phyloP scores from a whole-genome alignment of 2,113 vertebrate genomes.

The Columbina picui region DNA sequence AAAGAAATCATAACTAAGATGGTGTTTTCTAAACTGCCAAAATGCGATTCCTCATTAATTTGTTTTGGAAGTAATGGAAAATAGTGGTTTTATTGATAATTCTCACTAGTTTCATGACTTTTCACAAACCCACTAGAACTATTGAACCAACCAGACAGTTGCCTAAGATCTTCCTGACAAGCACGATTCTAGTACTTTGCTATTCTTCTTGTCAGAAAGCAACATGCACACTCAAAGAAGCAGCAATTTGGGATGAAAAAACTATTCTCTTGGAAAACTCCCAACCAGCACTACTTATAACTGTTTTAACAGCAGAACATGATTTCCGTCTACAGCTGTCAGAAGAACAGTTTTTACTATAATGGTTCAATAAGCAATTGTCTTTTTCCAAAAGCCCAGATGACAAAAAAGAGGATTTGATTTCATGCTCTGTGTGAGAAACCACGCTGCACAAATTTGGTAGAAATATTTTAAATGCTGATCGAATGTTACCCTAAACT shows the following conservation, averaged over 20 bases:
- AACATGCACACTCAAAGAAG: background rate
- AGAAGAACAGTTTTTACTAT: background rate
- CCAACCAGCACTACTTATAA: background rate
- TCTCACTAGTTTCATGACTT: background rate
- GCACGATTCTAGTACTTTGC: background rate
- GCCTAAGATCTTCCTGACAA: background rate
- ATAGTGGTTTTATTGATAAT: background rate
- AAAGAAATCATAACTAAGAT: background rate
- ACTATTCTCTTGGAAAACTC: background rate
- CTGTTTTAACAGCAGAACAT: background rate
- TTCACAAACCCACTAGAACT: background rate
- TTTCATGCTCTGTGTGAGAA: background rate
- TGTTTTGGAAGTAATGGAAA: background rate
- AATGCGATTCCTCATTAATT: background rate
- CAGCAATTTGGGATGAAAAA: background rate
- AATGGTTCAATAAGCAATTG: slow-evolving; percentile 7
- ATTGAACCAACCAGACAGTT: background rate
- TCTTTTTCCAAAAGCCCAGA: background rate
- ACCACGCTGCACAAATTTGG: background rate
- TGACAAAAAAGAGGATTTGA: background rate
- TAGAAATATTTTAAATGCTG: background rate
- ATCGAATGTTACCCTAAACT: background rate
- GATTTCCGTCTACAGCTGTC: background rate
- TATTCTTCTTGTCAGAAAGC: background rate
- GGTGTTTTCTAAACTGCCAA: background rate